Evolutionary conservation across 2,888 invertebrate genomes (phyloP).

Genomic region (Hermaeophaga mercurialis): DNA sequence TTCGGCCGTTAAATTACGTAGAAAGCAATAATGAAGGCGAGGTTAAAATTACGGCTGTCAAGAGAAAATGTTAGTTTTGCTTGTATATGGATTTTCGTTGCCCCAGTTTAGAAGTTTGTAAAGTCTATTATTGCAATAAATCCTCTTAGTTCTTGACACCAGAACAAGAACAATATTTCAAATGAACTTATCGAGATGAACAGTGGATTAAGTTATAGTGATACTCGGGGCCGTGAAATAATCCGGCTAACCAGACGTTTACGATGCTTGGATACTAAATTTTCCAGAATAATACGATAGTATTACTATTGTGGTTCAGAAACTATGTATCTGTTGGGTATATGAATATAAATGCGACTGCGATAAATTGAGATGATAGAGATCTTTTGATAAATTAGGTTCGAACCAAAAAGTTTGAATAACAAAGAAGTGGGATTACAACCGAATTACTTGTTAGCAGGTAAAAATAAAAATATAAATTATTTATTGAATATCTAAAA

Average conservation of each 20-base stretch:
- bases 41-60: slow-evolving; percentile 5
- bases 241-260: slow-evolving; percentile 25
- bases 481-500: too few species aligned
- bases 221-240: slow-evolving; percentile 25
- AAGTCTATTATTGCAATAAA: slow-evolving; percentile 26
- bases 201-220: slow-evolving; percentile 20
- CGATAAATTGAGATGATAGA: background rate
- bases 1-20: background rate
- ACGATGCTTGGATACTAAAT: slow-evolving; percentile 15
- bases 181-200: slow-evolving; percentile 24
- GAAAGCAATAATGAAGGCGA: slow-evolving; percentile 8
- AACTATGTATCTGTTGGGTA: background rate
- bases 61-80: slow-evolving; percentile 8
- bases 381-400: background rate
- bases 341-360: background rate
- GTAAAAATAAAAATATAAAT: too few species aligned
- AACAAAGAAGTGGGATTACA: too few species aligned
- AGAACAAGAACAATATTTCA: slow-evolving; percentile 26
- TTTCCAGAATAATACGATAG: slow-evolving; percentile 8
- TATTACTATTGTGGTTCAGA: background rate
- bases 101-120: slow-evolving; percentile 12
- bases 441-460: too few species aligned
- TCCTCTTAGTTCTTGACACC: slow-evolving; percentile 21
- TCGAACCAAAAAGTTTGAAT: too few species aligned
- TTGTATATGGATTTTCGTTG: slow-evolving; percentile 19